phyloP scores from a whole-genome alignment of 2,888 invertebrate genomes.

The Phalera bucephala region DNA sequence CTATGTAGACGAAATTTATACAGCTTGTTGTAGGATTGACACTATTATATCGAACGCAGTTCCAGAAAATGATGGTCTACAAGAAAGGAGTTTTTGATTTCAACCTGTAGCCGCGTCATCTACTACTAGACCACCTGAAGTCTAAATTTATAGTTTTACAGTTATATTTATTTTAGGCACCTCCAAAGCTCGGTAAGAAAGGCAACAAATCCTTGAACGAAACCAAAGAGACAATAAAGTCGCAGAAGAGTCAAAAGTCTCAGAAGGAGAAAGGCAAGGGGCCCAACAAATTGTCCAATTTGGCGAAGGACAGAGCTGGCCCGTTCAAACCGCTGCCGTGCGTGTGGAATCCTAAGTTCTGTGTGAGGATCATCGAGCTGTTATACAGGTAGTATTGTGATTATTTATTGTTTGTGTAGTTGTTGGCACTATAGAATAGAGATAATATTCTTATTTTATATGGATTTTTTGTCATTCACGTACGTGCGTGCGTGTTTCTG shows the following conservation, averaged over 20 bases:
- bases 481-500: too few relatives aligned
- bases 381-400: constrained; percentile 56
- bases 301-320: constrained; percentile 60
- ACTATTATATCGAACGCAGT: too few relatives aligned
- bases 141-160: too few relatives aligned
- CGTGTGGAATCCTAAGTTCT: constrained; percentile 60
- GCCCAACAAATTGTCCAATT: constrained; percentile 46
- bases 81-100: too few relatives aligned
- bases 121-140: too few relatives aligned
- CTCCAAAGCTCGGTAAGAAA: constrained; percentile 58
- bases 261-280: constrained; percentile 58
- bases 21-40: too few relatives aligned
- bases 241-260: constrained; percentile 61
- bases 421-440: too few relatives aligned
- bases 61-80: too few relatives aligned
- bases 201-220: constrained; percentile 57
- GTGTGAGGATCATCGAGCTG: constrained; percentile 56
- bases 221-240: constrained; percentile 51
- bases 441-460: too few relatives aligned
- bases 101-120: too few relatives aligned
- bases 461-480: too few relatives aligned
- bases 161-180: constrained; percentile 43
- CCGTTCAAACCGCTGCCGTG: constrained; percentile 67
- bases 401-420: background rate
- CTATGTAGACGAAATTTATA: too few relatives aligned